Base-by-base conservation (phyloP, 2,888 invertebrate species). In the Latrodectus elegans region DNA sequence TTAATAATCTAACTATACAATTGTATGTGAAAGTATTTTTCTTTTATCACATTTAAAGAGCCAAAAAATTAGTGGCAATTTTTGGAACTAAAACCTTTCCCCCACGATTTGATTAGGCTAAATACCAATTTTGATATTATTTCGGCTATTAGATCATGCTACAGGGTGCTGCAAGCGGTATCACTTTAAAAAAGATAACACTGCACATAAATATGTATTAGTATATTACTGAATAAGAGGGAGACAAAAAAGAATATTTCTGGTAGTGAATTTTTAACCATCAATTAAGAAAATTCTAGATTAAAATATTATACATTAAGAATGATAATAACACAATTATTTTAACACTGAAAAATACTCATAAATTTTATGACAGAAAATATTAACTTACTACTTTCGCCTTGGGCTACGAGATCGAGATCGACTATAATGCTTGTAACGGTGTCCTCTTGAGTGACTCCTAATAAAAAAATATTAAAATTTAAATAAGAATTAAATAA, bases 371-470 rank as follows among this genome's bases (percentile, higher is more conserved):
- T 4, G 12, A 14, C n/a, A n/a, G 11, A 60, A 26, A 78, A 70
- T 8, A 38, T 11, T 6, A 22, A 55, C 81, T 81, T 73, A 87
- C 86, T 81, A 81, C 72, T 81, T 70, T 3, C 86, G 72, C 2
- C 77, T n/a, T 15, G 86, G 86, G 55, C 81, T 81, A 55, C 77
- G 86, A 38, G 86, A 87, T 17, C 86, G 76, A 14, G 86, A 87
- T 49, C 81, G 67, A 49, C 86, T 87, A 17, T 87, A 87, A 71
- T 87, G 86, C 10, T 76, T n/a, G 65, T 87, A 87, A 17, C 81
- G 65, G 55, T 87, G 86, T 6, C 86, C 86, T 15, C 86, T 81
- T 51, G 86, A 87, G 51, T 81, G 86, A 52, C 86, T 87, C 55
- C 86, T 87, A 70, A 9, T 12, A 71, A 49, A 70, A 72, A 22